Base-by-base conservation (phyloP, 2,113 vertebrate species). In the Ascaphus truei region DNA sequence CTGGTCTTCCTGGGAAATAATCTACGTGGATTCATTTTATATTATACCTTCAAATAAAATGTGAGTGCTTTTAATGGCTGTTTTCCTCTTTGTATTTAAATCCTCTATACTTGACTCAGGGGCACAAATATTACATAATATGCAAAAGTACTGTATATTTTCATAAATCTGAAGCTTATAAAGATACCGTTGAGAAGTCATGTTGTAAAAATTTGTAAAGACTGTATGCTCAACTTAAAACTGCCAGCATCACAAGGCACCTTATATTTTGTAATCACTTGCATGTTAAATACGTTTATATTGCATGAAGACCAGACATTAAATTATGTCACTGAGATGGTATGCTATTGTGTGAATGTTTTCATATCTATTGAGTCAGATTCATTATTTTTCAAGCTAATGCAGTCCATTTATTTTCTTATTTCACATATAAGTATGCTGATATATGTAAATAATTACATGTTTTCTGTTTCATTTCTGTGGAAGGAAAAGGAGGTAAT, bases 51-150 rank as follows among this genome's bases (percentile, higher is more conserved):
- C 81, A 86, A 71, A 83, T 84, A 78, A 83, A 82, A 84, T 87
- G 75, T 88, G 91, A 91, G 90, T 91, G 89, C 88, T 90, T 91
- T 92, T 84, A 90, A 90, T 88, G 86, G 89, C 87, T 89, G 84
- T 83, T 86, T 91, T 82, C 79, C 72, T 79, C 84, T 84, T 81
- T 82, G 48, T 83, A 85, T 92, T 88, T 86, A 85, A 88, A 89
- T 89, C 82, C 86, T 94, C 91, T 92, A 92, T 91, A 92, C 92
- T 90, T 93, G 93, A 95, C 95, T 99, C 96, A 98, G 97, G 91
- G 97, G 93, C 90, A 94, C 92, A 87, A 86, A 89, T 90, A 72
- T 90, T 93, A 80, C 90, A 88, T 93, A 88, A 90, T 93, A 93
- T 93, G 92, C 92, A 94, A 90, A 88, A 93, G 93, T 92, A 90